Percentiles rank a stretch among this genome's conserved stretches.
Evolutionary conservation across 2,113 vertebrate species (phyloP).

Genomic region (Toxotes chatareus): DNA sequence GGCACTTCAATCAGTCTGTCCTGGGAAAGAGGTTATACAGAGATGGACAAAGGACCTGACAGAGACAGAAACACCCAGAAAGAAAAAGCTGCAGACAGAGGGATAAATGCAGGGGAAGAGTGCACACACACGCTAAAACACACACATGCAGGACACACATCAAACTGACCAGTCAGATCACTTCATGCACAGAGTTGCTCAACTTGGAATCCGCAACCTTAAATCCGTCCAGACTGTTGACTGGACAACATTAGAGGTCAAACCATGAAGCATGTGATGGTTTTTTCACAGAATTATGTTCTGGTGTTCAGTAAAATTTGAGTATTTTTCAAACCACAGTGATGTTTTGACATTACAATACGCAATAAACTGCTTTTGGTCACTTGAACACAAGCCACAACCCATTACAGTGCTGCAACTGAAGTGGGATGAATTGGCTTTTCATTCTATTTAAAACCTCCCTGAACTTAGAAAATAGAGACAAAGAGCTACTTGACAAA

Average conservation of each 20-base stretch:
- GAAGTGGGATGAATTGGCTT: constrained; percentile 9
- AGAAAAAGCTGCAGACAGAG: constrained; percentile 30
- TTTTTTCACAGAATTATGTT: background rate
- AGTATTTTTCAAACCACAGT: background rate
- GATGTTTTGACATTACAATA: background rate
- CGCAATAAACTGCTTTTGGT: background rate
- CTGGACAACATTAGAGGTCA: background rate
- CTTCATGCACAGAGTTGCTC: background rate
- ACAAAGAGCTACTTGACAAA: constrained; percentile 29
- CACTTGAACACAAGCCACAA: constrained; percentile 7
- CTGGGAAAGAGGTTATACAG: background rate
- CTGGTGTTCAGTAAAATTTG: background rate
- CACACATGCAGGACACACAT: background rate
- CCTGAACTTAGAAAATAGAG: constrained; percentile 14
- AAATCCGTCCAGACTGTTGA: background rate
- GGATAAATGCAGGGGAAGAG: background rate
- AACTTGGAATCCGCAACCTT: background rate
- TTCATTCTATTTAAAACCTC: constrained; percentile 14
- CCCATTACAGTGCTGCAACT: background rate
- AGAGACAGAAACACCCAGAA: background rate
- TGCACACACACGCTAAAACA: background rate
- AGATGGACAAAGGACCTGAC: constrained; percentile 24
- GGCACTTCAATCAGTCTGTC: background rate
- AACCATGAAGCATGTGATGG: constrained; percentile 1
- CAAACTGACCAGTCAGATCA: constrained; percentile 13